Evolutionary conservation across 37 sponge, comb jelly and placozoan genomes (phyloP).

Genomic region (Diacarnus erythraeanus): DNA sequence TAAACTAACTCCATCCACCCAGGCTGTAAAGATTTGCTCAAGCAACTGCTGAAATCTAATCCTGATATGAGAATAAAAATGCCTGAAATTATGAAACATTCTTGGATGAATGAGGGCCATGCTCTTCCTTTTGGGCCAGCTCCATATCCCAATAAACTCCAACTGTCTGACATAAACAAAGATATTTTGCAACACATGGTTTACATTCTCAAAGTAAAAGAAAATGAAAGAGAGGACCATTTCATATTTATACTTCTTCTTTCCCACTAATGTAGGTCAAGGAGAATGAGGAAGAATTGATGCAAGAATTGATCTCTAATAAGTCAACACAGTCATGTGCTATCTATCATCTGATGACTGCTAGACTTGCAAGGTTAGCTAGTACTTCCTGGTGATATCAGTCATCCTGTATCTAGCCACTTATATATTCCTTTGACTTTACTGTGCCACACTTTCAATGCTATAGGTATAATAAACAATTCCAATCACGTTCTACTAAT

Average conservation of each 20-base stretch:
- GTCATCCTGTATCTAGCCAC: neutral
- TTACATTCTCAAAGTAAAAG: conserved; percentile 28
- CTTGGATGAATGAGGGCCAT: conserved; percentile 75
- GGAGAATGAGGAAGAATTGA: conserved; percentile 29
- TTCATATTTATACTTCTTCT: neutral
- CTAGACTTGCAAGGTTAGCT: conserved; percentile 51
- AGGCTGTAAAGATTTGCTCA: conserved; percentile 84
- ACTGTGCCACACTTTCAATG: neutral
- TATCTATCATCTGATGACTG: conserved; percentile 61
- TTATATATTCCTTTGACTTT: neutral
- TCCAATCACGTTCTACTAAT: neutral
- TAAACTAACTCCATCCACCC: neutral
- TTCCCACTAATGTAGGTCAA: conserved; percentile 23
- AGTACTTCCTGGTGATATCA: neutral
- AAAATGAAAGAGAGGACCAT: neutral
- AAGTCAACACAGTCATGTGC: conserved; percentile 36
- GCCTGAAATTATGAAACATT: conserved; percentile 72
- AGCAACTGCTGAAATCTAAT: conserved; percentile 62
- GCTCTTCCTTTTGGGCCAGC: conserved; percentile 45
- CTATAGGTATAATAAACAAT: conserved; percentile 8
- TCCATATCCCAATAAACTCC: conserved; percentile 65
- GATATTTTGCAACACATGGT: conserved; percentile 79
- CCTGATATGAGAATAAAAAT: conserved; percentile 81
- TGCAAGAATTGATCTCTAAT: conserved; percentile 27
- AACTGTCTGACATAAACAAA: conserved; percentile 41